Conservation (phyloP, 2,888 invertebrate genomes). For the Synanthedon formicaeformis region DNA sequence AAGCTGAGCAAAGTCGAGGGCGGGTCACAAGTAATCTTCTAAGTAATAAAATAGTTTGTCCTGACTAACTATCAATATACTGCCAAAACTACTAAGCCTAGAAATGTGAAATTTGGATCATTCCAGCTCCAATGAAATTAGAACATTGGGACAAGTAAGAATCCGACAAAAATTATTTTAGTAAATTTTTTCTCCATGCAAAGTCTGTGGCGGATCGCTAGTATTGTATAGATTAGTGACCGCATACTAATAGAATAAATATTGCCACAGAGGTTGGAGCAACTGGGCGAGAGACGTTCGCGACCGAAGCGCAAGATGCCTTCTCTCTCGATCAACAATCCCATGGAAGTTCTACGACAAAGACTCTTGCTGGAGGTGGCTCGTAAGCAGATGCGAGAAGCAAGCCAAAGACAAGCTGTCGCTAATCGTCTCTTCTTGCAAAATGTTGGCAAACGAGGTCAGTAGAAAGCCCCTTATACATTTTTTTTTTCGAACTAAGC, state of each 20-base stretch:
- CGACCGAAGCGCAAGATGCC: slow-evolving; percentile 74
- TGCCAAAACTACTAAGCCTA: too few relatives aligned
- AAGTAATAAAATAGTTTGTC: too few relatives aligned
- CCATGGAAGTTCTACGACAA: slow-evolving; percentile 87
- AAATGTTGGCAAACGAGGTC: slow-evolving; percentile 81
- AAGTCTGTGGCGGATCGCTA: too few relatives aligned
- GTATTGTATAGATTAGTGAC: too few relatives aligned
- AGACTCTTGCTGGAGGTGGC: slow-evolving; percentile 85
- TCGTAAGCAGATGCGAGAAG: slow-evolving; percentile 83
- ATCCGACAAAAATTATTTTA: too few relatives aligned
- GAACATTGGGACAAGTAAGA: too few relatives aligned
- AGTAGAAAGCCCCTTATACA: slow-evolving; percentile 3
- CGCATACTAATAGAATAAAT: background rate
- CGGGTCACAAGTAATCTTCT: too few relatives aligned
- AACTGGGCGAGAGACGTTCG: slow-evolving; percentile 37
- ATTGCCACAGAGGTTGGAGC: slow-evolving; percentile 30
- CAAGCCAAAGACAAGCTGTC: slow-evolving; percentile 76
- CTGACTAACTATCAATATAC: too few relatives aligned
- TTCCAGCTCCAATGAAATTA: too few relatives aligned
- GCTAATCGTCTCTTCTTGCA: slow-evolving; percentile 81
- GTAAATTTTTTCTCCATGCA: too few relatives aligned
- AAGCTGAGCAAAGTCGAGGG: too few relatives aligned
- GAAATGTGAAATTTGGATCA: too few relatives aligned
- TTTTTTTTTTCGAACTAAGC: background rate
- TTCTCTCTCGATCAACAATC: slow-evolving; percentile 87